Evolutionary conservation across 2,888 invertebrate genomes (phyloP), one percentile per base, ranked within the genome.

Genomic region (Drosophila nr. perissopoda): DNA sequence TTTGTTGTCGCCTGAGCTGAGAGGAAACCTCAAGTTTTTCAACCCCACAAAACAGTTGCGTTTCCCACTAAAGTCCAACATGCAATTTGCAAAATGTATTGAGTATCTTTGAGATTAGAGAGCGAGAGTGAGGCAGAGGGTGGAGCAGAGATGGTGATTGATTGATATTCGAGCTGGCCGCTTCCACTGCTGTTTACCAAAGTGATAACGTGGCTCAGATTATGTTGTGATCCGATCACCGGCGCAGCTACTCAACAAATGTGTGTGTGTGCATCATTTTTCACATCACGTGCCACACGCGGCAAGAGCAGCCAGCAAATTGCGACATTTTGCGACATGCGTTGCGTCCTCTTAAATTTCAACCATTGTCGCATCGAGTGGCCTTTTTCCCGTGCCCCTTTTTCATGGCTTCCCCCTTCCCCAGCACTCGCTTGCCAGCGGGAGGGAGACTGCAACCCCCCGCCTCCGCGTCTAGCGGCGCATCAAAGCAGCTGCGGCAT

Each of bases 231-330:
- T 90, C 86, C 83, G 84, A 89, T 89, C 84, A 88, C 79, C 69
- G 62, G 49, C 31, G 38, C 52, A 51, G 42, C 65, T 63, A 57
- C 65, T 42, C 59, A 59, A 62, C 65, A 42, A 76, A 16, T 53
- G 31, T 46, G 53, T 61, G 69, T 56, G 51, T 64, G 60, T 70
- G 81, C 81, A 81, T 81, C 90, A 81, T 80, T 88, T 86, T 86
- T 88, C 90, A 88, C 86, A 89, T 90, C 90, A 90, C 86, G 88
- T 89, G 86, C 88, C 84, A 89, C 90, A 89, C 81, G 87, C 90
- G 90, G 74, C 88, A 60, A 42, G 38, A 66, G 58, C 79, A 29
- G 59, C 54, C 70, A 31, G 65, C 81, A 81, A 86, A 85, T 82
- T 84, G 83, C 79, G 88, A 83, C 84, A 85, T 89, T 85, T 90